A percentile compares a stretch with the other conserved stretches of the same genome.
These are phyloP conservation scores for Alectoris magna DNA, from an alignment of 2,797 vertebrate species.

Conservation along the genomic window DNA sequence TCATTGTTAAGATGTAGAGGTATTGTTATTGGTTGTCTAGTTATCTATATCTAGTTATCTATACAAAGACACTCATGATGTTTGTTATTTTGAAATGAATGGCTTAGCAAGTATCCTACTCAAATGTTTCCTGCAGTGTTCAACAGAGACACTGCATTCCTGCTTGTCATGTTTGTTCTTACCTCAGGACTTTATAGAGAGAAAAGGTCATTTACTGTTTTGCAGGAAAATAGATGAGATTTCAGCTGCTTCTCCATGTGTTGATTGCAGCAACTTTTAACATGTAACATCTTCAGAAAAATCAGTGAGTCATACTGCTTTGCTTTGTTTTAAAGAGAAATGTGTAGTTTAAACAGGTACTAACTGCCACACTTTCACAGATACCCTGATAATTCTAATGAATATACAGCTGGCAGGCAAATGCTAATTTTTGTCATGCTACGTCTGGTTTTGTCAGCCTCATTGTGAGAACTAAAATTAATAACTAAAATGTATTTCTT, in stretches of 20 bases:
- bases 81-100: not conserved
- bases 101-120: not conserved
- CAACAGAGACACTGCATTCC: not conserved
- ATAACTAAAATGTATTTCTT: not conserved
- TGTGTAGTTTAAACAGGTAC: not conserved
- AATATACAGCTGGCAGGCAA: not conserved
- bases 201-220: conserved; percentile 13
- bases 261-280: conserved; percentile 25
- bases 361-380: not conserved
- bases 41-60: not conserved
- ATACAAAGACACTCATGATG: not conserved
- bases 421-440: not conserved
- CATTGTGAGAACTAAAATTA: not conserved
- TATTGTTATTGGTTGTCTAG: not conserved
- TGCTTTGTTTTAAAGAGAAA: not conserved
- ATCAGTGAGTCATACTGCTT: not conserved
- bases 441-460: conserved; percentile 14
- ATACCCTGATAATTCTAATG: not conserved
- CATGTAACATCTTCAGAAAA: not conserved
- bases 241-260: not conserved
- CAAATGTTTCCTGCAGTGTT: not conserved
- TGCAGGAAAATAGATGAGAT: not conserved
- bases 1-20: not conserved
- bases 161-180: not conserved
- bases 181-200: not conserved